phyloP scores from a whole-genome alignment of 1,140 invertebrate species.

The Drosophila kurseongensis region DNA sequence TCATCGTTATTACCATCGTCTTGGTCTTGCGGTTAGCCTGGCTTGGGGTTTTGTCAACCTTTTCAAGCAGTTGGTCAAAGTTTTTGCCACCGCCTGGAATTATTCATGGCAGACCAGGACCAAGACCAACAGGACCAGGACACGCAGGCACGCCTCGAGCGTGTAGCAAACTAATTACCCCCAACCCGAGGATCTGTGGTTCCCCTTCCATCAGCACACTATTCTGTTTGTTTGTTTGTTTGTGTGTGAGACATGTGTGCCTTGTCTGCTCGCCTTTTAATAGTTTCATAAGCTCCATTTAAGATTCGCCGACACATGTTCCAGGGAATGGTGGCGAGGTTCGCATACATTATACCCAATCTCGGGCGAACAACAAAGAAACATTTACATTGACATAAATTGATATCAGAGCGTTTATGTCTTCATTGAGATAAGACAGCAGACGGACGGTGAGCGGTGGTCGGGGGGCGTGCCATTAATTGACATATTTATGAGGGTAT shows the following conservation, averaged over 20 bases:
- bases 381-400: constrained; percentile 80
- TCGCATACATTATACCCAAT: constrained; percentile 68
- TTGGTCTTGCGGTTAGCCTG: constrained; percentile 65
- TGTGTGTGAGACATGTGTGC: constrained; percentile 50
- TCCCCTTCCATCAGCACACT: constrained; percentile 12
- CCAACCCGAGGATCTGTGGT: constrained; percentile 22
- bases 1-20: constrained; percentile 21
- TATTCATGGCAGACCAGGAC: constrained; percentile 63
- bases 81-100: constrained; percentile 66
- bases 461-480: constrained; percentile 63
- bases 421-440: constrained; percentile 73
- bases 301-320: constrained; percentile 84
- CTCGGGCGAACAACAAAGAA: constrained; percentile 41
- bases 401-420: constrained; percentile 81
- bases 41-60: constrained; percentile 57
- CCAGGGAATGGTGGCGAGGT: constrained; percentile 22
- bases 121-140: constrained; percentile 15
- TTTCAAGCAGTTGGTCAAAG: constrained; percentile 68
- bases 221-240: constrained; percentile 60
- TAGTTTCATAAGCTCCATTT: constrained; percentile 84
- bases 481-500: constrained; percentile 82
- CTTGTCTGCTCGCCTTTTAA: constrained; percentile 74
- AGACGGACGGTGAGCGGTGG: constrained; percentile 7
- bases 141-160: constrained; percentile 63
- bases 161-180: constrained; percentile 81